A percentile compares a stretch with the other conserved stretches of the same genome.
These are phyloP conservation scores for Perizoma flavofasciatum DNA, from an alignment of 2,888 invertebrate species.

Conservation along the genomic window DNA sequence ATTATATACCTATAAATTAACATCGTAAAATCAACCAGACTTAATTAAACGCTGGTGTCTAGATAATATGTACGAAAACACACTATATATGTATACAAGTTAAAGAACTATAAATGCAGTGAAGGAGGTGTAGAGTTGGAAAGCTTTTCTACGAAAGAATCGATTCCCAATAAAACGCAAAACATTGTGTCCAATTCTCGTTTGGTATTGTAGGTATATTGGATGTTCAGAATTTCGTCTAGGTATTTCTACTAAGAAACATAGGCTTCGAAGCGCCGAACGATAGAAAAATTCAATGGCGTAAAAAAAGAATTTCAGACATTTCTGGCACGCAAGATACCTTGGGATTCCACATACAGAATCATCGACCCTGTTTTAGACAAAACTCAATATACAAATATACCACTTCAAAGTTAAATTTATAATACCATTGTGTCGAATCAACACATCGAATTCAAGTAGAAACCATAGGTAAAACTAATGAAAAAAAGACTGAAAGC, in stretches of 20 bases:
- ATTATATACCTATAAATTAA: too few species aligned
- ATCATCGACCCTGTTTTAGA: constrained; percentile 2
- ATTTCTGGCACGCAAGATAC: constrained; percentile 7
- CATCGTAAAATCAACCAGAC: too few species aligned
- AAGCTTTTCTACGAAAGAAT: neutral
- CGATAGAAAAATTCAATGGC: neutral
- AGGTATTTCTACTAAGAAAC: constrained; percentile 16
- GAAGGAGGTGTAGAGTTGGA: too few species aligned
- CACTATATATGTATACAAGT: too few species aligned
- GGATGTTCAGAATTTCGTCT: constrained; percentile 11
- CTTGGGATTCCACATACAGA: constrained; percentile 5
- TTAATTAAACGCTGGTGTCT: too few species aligned
- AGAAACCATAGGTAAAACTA: too few species aligned
- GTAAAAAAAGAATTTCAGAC: constrained; percentile 4
- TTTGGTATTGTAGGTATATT: neutral
- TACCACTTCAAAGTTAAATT: too few species aligned
- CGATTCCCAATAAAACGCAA: constrained; percentile 12
- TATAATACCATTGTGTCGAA: too few species aligned
- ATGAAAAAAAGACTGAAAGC: constrained; percentile 1
- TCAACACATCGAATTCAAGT: too few species aligned
- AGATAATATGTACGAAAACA: too few species aligned
- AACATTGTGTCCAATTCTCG: neutral
- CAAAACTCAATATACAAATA: too few species aligned
- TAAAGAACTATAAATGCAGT: too few species aligned
- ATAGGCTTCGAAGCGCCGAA: constrained; percentile 8